A percentile compares a stretch with the other conserved stretches of the same genome.
Conservation (phyloP, 2,797 vertebrate genomes). For the Nannoperca australis region DNA sequence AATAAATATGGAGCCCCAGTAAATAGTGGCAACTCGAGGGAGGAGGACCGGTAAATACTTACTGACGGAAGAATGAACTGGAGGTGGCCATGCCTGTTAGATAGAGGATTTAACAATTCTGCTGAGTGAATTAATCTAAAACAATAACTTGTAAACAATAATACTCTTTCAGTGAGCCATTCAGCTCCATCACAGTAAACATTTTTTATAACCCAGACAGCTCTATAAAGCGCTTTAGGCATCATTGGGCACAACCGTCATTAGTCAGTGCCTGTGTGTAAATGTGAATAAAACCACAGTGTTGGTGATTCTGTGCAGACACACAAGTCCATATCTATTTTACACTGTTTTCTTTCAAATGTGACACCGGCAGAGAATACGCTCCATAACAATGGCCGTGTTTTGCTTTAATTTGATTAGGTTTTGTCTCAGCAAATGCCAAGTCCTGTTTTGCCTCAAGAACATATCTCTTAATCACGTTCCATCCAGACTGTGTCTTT, state of each 20-base stretch:
- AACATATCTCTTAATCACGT: conserved; percentile 88
- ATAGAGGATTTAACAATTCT: conserved; percentile 65
- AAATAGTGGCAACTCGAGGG: background rate
- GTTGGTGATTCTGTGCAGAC: conserved; percentile 65
- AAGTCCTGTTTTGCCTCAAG: conserved; percentile 87
- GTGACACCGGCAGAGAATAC: conserved; percentile 74
- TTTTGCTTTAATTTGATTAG: conserved; percentile 90
- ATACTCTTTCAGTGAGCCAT: conserved; percentile 77
- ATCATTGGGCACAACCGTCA: conserved; percentile 78
- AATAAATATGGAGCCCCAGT: conserved; percentile 36
- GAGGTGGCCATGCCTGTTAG: conserved; percentile 41
- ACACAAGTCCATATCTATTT: conserved; percentile 69
- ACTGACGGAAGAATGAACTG: conserved; percentile 18
- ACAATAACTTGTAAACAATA: conserved; percentile 81
- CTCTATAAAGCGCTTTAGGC: conserved; percentile 82
- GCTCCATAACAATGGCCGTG: conserved; percentile 82
- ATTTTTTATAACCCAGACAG: conserved; percentile 81
- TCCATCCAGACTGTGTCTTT: conserved; percentile 85
- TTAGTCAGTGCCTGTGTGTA: conserved; percentile 79
- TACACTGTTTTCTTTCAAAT: conserved; percentile 81
- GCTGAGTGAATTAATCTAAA: conserved; percentile 77
- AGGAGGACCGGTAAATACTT: background rate
- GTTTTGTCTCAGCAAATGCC: conserved; percentile 86
- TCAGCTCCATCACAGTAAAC: conserved; percentile 82
- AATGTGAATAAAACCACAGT: conserved; percentile 69